phyloP scores from a whole-genome alignment of 2,113 vertebrate species.

The Syngnathus scovelli region DNA sequence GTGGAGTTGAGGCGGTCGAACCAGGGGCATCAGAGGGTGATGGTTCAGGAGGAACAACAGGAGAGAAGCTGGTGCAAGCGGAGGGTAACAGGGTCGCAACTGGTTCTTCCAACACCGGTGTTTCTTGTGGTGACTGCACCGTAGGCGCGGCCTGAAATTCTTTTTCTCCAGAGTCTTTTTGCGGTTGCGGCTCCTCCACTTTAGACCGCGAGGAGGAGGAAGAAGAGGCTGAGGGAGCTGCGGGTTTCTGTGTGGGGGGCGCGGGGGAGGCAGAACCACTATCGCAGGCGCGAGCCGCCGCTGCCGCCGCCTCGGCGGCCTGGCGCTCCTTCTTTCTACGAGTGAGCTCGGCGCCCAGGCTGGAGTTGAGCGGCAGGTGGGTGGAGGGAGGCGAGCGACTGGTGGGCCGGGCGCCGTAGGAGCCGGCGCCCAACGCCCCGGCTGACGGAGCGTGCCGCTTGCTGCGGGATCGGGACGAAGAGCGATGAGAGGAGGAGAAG shows the following conservation, averaged over 20 bases:
- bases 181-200: constrained; percentile 31
- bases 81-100: constrained; percentile 27
- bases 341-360: constrained; percentile 90
- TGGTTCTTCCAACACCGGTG: constrained; percentile 35
- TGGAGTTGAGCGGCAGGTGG: constrained; percentile 86
- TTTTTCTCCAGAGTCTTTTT: constrained; percentile 32
- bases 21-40: constrained; percentile 59
- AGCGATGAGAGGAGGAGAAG: constrained; percentile 78
- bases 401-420: constrained; percentile 83
- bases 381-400: constrained; percentile 87
- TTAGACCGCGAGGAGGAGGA: constrained; percentile 46
- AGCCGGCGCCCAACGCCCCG: constrained; percentile 31
- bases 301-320: constrained; percentile 82
- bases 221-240: constrained; percentile 28
- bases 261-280: constrained; percentile 74
- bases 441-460: constrained; percentile 85
- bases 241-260: constrained; percentile 45
- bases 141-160: constrained; percentile 46
- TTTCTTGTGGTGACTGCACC: constrained; percentile 52
- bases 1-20: constrained; percentile 63
- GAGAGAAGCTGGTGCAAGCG: constrained; percentile 41
- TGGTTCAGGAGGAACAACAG: constrained; percentile 73
- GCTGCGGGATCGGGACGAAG: constrained; percentile 85
- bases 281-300: constrained; percentile 79
- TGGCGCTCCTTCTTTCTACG: constrained; percentile 91